Evolutionary conservation across 1,140 invertebrate genomes (phyloP), one percentile per base, ranked within the genome.

Genomic region (Oryzaephilus surinamensis): DNA sequence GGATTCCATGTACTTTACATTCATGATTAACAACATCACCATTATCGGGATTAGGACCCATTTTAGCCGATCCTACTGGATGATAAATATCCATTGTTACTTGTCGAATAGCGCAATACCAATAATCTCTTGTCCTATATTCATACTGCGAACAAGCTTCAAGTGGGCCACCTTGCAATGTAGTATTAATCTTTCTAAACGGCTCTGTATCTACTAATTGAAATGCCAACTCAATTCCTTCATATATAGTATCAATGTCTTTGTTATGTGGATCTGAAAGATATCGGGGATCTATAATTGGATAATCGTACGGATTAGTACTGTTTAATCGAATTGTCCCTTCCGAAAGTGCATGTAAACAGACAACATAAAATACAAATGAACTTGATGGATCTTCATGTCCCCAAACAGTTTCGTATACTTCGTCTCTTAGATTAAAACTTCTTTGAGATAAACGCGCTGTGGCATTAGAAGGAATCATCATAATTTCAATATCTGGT

Each of bases 241-340:
- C 29, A 35, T 44, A 46, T 6, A 50, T 13, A 15, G 34, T 66
- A 0, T 81, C 63, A 11, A 79, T 67, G 43, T 74, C 65, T 18
- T 80, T 51, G 46, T 85, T 81, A 54, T 82, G 59, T 3, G 66
- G 60, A 58, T 82, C 60, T 4, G 66, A 60, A 29, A 84, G 74
- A 48, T 86, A 88, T 41, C 84, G 84, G 1, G 86, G 76, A 50
- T 87, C 72, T 12, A 95, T 78, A 12, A 76, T 58, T 0, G 92
- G 92, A 52, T 83, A 77, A 15, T 76, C 70, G 31, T 72, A 72
- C 1, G 85, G 84, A 63, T 89, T 74, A 24, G 61, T 76, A 37
- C 67, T 74, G 38, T 69, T 65, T 2, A 91, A 61, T 10, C 71
- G 69, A 16, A 92, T 69, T 38, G 66, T 71, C 1, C 87, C 88